These are phyloP conservation scores for Heteromormyrus szaboi DNA, from an alignment of 2,797 vertebrate genomes.

Conservation along the genomic window DNA sequence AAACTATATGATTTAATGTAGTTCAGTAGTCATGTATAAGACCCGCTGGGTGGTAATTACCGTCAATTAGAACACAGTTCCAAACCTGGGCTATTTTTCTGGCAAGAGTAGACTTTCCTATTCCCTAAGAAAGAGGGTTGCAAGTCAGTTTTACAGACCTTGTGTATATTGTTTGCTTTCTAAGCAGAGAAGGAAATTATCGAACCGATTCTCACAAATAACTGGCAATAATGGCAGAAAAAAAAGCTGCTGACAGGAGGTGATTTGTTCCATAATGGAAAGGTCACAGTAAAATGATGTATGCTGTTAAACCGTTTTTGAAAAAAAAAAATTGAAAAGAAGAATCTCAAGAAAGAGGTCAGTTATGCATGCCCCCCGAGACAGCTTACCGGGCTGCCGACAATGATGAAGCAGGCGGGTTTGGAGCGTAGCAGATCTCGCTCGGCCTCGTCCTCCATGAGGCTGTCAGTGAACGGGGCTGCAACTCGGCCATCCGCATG, in stretches of 20 bases:
- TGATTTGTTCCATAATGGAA: neutral
- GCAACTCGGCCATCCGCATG: conserved; percentile 20
- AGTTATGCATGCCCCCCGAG: neutral
- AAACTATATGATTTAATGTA: neutral
- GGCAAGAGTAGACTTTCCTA: conserved; percentile 84
- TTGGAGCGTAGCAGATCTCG: conserved; percentile 66
- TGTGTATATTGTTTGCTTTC: neutral
- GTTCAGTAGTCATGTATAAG: neutral
- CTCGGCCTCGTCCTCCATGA: conserved; percentile 80
- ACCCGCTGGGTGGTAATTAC: conserved; percentile 51
- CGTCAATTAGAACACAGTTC: conserved; percentile 81
- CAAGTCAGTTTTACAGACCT: neutral
- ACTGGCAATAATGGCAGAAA: neutral
- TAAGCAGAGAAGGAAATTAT: neutral
- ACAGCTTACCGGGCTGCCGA: conserved; percentile 84
- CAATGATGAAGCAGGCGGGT: conserved; percentile 76
- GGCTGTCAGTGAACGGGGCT: conserved; percentile 61
- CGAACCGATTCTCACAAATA: neutral
- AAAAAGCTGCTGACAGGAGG: neutral
- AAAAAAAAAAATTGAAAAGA: neutral
- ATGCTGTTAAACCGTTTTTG: neutral
- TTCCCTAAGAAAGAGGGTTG: conserved; percentile 64
- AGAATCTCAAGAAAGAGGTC: neutral
- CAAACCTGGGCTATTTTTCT: conserved; percentile 70
- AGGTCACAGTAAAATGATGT: neutral